A percentile compares a stretch with the other conserved stretches of the same genome.
phyloP scores from a whole-genome alignment of 2,113 vertebrate species.

The Malurus melanocephalus region DNA sequence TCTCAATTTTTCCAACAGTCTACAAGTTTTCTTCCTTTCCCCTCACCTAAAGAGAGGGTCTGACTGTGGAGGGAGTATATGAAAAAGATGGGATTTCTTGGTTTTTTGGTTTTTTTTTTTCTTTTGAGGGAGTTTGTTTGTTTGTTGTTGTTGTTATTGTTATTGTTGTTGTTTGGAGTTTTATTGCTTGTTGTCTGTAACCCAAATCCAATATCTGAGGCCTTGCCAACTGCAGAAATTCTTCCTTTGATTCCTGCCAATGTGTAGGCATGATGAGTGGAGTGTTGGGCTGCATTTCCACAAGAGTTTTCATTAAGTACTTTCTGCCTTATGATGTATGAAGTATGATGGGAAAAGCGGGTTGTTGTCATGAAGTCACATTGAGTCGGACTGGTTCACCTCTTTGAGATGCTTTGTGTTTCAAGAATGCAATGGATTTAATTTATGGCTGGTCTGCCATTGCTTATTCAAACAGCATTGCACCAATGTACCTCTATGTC shows the following conservation, averaged over 20 bases:
- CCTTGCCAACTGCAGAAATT: background rate
- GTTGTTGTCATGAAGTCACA: rapidly evolving
- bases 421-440: background rate
- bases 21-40: background rate
- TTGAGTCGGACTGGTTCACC: background rate
- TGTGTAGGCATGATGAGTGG: rapidly evolving
- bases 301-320: background rate
- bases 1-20: background rate
- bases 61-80: background rate
- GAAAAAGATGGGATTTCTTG: background rate
- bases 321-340: too few species aligned
- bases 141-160: too few species aligned
- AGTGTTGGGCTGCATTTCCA: background rate
- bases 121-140: too few species aligned
- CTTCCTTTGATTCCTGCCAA: background rate
- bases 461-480: background rate
- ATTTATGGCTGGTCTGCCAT: background rate
- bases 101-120: background rate
- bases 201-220: background rate
- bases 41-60: background rate
- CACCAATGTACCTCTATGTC: background rate
- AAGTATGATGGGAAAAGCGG: background rate
- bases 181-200: background rate
- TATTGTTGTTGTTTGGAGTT: too few species aligned
- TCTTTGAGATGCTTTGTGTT: background rate